A percentile compares a stretch with the other conserved stretches of the same genome.
Conservation (phyloP, 1,140 invertebrate genomes). For the Zaprionus lachaisei region DNA sequence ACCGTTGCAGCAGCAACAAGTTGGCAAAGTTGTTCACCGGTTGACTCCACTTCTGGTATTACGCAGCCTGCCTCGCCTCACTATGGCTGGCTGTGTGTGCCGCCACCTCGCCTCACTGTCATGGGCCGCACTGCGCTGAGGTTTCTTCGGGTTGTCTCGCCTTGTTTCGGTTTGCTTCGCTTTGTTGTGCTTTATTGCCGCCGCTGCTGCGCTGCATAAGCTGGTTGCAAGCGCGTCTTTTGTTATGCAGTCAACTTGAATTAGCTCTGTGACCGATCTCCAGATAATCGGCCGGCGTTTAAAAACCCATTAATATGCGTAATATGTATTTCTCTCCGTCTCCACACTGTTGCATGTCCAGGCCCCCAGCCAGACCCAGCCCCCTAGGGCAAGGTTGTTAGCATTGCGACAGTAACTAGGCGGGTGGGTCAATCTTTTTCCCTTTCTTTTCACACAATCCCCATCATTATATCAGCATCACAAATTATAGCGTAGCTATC, state of each 20-base stretch:
- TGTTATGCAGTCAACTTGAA: constrained; percentile 70
- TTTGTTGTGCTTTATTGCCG: constrained; percentile 35
- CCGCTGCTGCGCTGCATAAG: background rate
- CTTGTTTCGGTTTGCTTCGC: constrained; percentile 16
- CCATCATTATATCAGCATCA: constrained; percentile 44
- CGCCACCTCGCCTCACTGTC: constrained; percentile 55
- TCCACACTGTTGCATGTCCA: constrained; percentile 48
- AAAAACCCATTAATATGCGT: constrained; percentile 55
- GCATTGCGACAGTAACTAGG: constrained; percentile 41
- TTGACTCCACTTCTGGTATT: constrained; percentile 79
- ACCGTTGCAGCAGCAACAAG: constrained; percentile 2
- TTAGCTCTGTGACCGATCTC: constrained; percentile 39
- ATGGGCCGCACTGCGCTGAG: constrained; percentile 58
- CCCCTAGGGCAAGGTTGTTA: constrained; percentile 36
- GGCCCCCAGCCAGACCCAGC: constrained; percentile 27
- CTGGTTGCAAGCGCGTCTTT: constrained; percentile 61
- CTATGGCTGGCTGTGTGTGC: background rate
- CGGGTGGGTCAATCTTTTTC: constrained; percentile 12
- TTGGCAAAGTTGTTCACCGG: constrained; percentile 70
- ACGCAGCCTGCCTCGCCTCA: constrained; percentile 51
- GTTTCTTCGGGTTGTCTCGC: constrained; percentile 13
- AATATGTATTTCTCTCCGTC: constrained; percentile 41
- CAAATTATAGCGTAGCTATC: no score
- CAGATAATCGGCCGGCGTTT: constrained; percentile 53
- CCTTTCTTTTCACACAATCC: constrained; percentile 38